These are phyloP conservation scores for Drosophila paulistorum DNA, from an alignment of 1,140 invertebrate genomes.

Conservation along the genomic window DNA sequence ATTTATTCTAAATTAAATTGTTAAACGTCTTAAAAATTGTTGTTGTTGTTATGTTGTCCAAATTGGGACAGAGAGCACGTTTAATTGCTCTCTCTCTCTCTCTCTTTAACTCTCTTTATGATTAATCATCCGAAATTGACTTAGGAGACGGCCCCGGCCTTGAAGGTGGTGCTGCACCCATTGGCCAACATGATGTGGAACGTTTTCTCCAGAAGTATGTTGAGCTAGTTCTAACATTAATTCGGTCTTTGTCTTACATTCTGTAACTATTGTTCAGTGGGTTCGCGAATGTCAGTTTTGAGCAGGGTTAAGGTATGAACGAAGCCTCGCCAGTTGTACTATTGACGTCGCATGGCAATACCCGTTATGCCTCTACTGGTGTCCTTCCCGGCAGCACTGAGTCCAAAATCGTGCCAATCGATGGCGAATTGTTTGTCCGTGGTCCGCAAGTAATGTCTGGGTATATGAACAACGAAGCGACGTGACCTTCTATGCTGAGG, in stretches of 20 bases:
- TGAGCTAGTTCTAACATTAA: background rate
- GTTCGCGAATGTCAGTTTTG: conserved; percentile 60
- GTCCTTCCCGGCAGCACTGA: conserved; percentile 85
- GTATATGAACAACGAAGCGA: conserved; percentile 92
- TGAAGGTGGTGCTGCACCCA: conserved; percentile 87
- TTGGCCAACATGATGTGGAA: conserved; percentile 85
- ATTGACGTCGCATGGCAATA: conserved; percentile 66
- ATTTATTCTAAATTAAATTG: too few species aligned
- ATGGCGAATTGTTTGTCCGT: conserved; percentile 88
- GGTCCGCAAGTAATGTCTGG: conserved; percentile 89
- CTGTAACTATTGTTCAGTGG: conserved; percentile 24
- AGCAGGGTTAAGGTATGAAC: conserved; percentile 86
- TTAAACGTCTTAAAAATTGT: too few species aligned
- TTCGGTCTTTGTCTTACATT: background rate
- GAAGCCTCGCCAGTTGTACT: conserved; percentile 85
- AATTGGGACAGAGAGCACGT: conserved; percentile 86
- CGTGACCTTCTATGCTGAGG: conserved; percentile 90
- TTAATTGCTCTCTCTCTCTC: background rate
- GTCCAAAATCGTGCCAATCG: conserved; percentile 86
- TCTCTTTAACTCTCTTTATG: conserved; percentile 86
- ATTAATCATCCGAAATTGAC: conserved; percentile 86
- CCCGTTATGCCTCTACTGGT: conserved; percentile 86
- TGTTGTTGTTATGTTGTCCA: conserved; percentile 84
- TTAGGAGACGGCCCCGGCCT: conserved; percentile 39
- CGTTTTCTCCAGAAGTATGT: conserved; percentile 84